Evolutionary conservation across 2,113 vertebrate genomes (phyloP).

Genomic region (Antigone vipio): DNA sequence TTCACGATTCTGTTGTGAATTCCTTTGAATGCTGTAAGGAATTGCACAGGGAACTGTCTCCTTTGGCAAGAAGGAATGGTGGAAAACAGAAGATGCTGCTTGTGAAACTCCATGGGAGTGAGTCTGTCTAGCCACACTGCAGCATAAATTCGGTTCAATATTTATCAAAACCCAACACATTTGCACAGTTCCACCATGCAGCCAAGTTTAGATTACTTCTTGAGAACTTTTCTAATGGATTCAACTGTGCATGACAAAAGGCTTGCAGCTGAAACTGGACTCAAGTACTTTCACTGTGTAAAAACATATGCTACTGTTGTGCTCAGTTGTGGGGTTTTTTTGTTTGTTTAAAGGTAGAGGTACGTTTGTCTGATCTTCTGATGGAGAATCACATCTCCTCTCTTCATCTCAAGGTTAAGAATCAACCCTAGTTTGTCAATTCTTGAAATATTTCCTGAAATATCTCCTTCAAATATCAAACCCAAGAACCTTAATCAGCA

Average conservation of each 20-base stretch:
- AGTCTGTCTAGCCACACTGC: neutral
- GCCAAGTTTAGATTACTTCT: neutral
- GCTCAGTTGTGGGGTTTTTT: neutral
- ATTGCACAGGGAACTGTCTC: neutral
- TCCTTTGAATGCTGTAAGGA: neutral
- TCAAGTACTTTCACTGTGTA: neutral
- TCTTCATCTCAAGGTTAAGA: neutral
- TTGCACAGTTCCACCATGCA: neutral
- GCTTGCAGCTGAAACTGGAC: neutral
- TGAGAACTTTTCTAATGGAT: slow-evolving; percentile 2
- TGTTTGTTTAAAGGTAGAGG: neutral
- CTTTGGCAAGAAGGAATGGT: neutral
- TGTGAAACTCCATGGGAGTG: neutral
- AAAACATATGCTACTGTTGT: neutral
- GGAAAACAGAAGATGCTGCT: neutral
- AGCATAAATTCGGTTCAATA: neutral
- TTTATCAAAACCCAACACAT: neutral
- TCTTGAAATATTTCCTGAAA: neutral
- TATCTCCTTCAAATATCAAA: neutral
- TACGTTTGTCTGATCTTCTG: neutral
- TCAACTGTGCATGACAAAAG: neutral
- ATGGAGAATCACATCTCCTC: neutral
- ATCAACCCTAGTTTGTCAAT: neutral
- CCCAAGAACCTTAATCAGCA: neutral
- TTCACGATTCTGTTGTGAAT: neutral